Percentiles rank a stretch among this genome's conserved stretches.
These are phyloP conservation scores for Ciconia maguari DNA, from an alignment of 2,113 vertebrate species.

Conservation along the genomic window DNA sequence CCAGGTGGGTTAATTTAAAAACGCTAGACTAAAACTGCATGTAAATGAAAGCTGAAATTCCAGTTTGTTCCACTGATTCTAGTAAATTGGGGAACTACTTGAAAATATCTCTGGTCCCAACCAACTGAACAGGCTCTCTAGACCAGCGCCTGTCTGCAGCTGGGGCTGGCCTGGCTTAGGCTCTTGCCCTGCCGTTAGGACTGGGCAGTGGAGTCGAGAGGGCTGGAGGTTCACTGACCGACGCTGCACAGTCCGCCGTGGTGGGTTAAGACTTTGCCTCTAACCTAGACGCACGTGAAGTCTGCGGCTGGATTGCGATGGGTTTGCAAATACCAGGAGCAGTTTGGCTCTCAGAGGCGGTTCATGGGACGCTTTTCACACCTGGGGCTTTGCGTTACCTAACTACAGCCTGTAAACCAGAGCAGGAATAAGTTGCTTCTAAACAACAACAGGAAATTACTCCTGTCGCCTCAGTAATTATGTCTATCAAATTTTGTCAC, in stretches of 20 bases:
- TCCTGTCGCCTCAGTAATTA: not conserved
- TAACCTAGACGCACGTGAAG: not conserved
- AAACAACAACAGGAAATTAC: not conserved
- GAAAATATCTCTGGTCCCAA: not conserved
- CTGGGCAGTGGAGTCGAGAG: not conserved
- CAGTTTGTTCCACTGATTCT: conserved; percentile 62
- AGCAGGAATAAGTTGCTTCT: not conserved
- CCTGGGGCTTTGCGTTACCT: not conserved
- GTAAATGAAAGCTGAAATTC: conserved; percentile 64
- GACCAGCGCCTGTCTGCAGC: not conserved
- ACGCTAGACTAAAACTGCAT: conserved; percentile 59
- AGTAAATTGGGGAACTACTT: conserved; percentile 1
- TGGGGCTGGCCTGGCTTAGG: not conserved
- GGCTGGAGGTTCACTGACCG: not conserved
- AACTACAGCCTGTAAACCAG: not conserved
- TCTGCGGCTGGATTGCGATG: not conserved
- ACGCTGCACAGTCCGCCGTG: not conserved
- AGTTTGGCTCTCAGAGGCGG: not conserved
- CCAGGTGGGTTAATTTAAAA: conserved; percentile 60
- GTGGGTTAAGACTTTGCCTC: not conserved
- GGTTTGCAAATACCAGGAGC: not conserved
- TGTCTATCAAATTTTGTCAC: not conserved
- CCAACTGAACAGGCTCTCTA: not conserved
- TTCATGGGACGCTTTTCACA: not conserved
- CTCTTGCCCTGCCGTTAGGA: not conserved